These are phyloP conservation scores for Cloeon dipterum DNA, from an alignment of 2,888 invertebrate genomes.

Conservation along the genomic window DNA sequence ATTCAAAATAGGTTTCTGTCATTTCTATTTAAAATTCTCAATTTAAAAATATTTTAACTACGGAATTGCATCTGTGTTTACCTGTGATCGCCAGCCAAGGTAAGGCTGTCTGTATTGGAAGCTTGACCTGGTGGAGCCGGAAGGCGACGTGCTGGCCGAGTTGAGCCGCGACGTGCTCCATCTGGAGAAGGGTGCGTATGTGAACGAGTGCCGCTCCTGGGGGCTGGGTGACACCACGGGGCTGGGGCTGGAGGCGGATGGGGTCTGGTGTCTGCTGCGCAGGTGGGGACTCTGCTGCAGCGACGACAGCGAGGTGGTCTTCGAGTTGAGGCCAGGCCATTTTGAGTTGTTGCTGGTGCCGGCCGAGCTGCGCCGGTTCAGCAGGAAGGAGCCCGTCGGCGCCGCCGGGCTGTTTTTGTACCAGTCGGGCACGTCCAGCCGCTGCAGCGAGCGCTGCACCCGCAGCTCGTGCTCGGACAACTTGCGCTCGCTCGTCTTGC, in stretches of 20 bases:
- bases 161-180: slow-evolving; percentile 57
- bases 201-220: slow-evolving; percentile 1
- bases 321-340: slow-evolving; percentile 44
- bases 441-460: slow-evolving; percentile 79
- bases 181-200: slow-evolving; percentile 24
- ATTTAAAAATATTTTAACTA: too few relatives aligned
- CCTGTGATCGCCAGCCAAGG: slow-evolving; percentile 67
- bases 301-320: slow-evolving; percentile 53
- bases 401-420: slow-evolving; percentile 49
- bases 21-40: too few relatives aligned
- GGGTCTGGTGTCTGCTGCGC: not conserved
- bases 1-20: too few relatives aligned
- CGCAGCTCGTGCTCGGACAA: slow-evolving; percentile 87
- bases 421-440: slow-evolving; percentile 90
- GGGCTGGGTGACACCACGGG: slow-evolving; percentile 4
- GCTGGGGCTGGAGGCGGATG: not conserved
- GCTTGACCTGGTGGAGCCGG: slow-evolving; percentile 32
- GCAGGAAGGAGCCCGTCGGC: slow-evolving; percentile 34
- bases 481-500: slow-evolving; percentile 55
- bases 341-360: slow-evolving; percentile 23
- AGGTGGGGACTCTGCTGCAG: not conserved
- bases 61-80: too few relatives aligned
- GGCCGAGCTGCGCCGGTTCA: slow-evolving; percentile 44
- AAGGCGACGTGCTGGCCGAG: slow-evolving; percentile 23
- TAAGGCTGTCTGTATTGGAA: slow-evolving; percentile 74